Conservation (phyloP, 1,140 invertebrate genomes). For the Nebria ingens region DNA sequence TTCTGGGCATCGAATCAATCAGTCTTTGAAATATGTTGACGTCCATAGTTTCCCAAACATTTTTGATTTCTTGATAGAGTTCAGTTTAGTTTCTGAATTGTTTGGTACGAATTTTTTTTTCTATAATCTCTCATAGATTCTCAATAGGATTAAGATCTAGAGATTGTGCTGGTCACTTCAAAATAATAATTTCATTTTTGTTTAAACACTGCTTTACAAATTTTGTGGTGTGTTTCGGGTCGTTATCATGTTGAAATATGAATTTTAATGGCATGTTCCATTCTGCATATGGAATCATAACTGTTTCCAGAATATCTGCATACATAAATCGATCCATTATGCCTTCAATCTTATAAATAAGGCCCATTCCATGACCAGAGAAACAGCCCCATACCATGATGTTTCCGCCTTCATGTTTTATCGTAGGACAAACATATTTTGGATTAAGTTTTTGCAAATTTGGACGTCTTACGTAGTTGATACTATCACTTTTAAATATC, state of each 20-base stretch:
- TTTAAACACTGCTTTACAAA: constrained; percentile 16
- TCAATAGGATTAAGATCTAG: constrained; percentile 31
- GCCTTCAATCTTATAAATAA: constrained; percentile 17
- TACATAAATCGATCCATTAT: constrained; percentile 19
- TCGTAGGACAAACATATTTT: too few relatives aligned
- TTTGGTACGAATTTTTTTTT: constrained; percentile 4
- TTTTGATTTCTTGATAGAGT: not conserved
- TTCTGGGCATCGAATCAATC: not conserved
- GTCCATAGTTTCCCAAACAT: not conserved
- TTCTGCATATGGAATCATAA: constrained; percentile 21
- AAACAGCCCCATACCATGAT: constrained; percentile 24
- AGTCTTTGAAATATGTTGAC: not conserved
- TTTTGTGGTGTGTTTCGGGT: too few relatives aligned
- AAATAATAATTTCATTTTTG: constrained; percentile 17
- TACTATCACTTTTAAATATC: too few relatives aligned
- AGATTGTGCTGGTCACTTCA: constrained; percentile 26
- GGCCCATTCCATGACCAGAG: constrained; percentile 18
- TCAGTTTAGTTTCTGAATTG: constrained; percentile 16
- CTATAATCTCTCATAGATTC: constrained; percentile 21
- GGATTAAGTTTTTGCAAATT: too few relatives aligned
- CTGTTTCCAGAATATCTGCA: constrained; percentile 19
- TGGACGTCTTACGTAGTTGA: too few relatives aligned
- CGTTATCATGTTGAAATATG: constrained; percentile 25
- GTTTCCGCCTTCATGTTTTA: constrained; percentile 22
- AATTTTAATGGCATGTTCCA: constrained; percentile 22